These are phyloP conservation scores for Chaunax sp. DNA, from an alignment of 2,797 vertebrate species.

Conservation along the genomic window DNA sequence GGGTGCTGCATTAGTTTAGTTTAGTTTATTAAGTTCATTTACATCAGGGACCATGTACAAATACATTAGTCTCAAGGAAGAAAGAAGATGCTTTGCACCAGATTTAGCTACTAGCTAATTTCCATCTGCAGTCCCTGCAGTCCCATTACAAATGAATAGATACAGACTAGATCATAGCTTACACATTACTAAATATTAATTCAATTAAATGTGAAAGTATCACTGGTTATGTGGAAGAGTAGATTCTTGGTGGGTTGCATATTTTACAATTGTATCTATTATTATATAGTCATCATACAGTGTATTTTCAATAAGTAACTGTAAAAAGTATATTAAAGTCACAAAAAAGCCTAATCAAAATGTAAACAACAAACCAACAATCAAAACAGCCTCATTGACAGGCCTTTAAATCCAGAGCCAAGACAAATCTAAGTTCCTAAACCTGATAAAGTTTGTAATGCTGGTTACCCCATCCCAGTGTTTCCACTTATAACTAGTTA, in stretches of 20 bases:
- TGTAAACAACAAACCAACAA: neutral
- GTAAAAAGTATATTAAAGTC: neutral
- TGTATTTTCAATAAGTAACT: neutral
- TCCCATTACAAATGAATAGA: neutral
- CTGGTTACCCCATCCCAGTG: neutral
- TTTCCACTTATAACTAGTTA: neutral
- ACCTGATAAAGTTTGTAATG: neutral
- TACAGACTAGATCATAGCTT: neutral
- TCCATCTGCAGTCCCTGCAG: no score
- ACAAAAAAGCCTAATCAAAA: neutral
- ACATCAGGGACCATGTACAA: no score
- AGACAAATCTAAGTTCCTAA: neutral
- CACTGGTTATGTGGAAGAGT: neutral
- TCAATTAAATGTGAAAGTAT: neutral
- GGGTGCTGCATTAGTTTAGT: no score
- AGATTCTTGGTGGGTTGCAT: neutral
- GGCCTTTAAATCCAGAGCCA: neutral
- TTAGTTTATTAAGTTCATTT: no score
- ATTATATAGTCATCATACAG: no score
- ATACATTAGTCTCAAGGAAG: no score
- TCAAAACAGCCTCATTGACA: neutral
- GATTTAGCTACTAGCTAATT: no score
- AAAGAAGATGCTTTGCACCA: no score
- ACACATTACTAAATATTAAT: neutral
- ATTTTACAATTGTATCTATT: neutral